Evolutionary conservation across 2,797 vertebrate genomes (phyloP), one percentile per base, ranked within the genome.

Genomic region (Hapalemur alaotrensis): DNA sequence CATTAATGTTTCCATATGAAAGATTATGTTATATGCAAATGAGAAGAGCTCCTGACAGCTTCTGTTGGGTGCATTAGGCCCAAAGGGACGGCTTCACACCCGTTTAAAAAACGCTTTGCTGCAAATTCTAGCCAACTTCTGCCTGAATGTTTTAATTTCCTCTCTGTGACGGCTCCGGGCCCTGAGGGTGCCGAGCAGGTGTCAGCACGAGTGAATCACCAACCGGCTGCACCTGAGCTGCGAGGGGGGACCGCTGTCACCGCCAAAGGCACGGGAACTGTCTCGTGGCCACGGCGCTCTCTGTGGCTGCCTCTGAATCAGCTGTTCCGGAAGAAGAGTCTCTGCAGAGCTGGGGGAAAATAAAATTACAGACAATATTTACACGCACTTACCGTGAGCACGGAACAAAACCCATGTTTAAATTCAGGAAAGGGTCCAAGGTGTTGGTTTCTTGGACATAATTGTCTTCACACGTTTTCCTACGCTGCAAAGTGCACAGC

Each of bases 1-100:
- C 7, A 0, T 11, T 48, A 11, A 30, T 10, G 35, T 75, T 73
- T 59, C 38, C n/a, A 3, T 0, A 2, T 0, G 11, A 17, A n/a
- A n/a, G 41, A 7, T 38, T 10, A 9, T 14, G 8, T 11, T 22
- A 20, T 11, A 3, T 7, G 52, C 17, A 15, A 12, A 52, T 10
- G 38, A 57, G 78, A 11, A 11, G 81, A 23, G 32, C 61, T 83
- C 12, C 0, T 0, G 7, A 35, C 7, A 12, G 17, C 9, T 46
- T 41, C 48, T 4, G 10, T 38, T 0, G 23, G 38, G 38, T 2
- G 28, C 15, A 3, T 2, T 14, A 5, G 14, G 35, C n/a, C 35
- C 25, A 6, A 20, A n/a, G 43, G 2, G 57, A 5, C 4, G 4
- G 15, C 76, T 65, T 70, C 70, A 5, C 30, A 1, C 14, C 14